Base-by-base conservation (phyloP, 2,113 vertebrate genomes). In the Seriola dumerili region DNA sequence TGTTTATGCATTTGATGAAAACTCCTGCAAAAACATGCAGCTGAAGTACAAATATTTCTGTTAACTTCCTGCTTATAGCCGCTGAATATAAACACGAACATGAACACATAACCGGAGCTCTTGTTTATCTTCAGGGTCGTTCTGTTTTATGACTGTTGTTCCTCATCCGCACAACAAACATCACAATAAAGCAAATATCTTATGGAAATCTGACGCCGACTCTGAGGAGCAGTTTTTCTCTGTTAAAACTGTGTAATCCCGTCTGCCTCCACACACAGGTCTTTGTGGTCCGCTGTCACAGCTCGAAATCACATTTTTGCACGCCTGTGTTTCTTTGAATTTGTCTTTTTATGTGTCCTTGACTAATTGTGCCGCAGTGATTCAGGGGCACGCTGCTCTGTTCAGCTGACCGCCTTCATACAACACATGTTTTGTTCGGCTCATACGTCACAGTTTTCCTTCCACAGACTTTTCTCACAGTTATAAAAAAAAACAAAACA, bases 381-480 rank as follows among this genome's bases (percentile, higher is more conserved):
- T 78, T 69, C 1, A 4, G 23, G 64, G 61, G 16, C 55, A 68
- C 17, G 68, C 68, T 61, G 71, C 80, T 72, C 29, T 1, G 19
- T 83, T 92, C 91, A 92, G 87, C 91, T 92, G 91, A 92, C 69
- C 52, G 14, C 63, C 10, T 25, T 69, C 67, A 87, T 7, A 90
- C 84, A 91, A 90, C 70, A 48, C 77, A n/a, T 1, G 59, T 85
- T 86, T 81, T 91, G 88, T 91, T 90, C 46, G 17, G 38, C 59
- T 81, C 5, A 34, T 52, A 76, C 81, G 83, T 89, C 90, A 89
- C 55, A 65, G 42, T 48, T 69, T 59, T 38, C 32, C 34, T 14
- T 57, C 19, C 17, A 5, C 50, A 19, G 29, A 57, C 54, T 64
- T 87, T 85, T 80, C 71, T 71, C 63, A 75, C 76, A 78, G 69